Conservation (phyloP, 1,140 invertebrate genomes). For the Pseudomyrmex sp. region DNA sequence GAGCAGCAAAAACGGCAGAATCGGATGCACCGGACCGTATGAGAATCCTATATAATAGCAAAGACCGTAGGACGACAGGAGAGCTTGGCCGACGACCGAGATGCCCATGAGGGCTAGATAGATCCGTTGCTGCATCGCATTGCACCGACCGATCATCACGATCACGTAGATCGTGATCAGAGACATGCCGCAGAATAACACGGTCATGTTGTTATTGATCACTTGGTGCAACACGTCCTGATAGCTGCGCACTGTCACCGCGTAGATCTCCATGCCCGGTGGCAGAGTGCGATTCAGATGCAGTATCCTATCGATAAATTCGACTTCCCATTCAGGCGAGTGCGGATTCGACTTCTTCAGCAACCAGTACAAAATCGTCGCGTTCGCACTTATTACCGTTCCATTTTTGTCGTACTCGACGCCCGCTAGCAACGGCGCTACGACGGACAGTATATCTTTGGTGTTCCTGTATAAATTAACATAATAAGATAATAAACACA, state of each 20-base stretch:
- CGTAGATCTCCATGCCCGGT: constrained; percentile 80
- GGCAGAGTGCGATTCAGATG: constrained; percentile 77
- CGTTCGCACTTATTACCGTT: constrained; percentile 76
- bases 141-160: constrained; percentile 86
- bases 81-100: constrained; percentile 85
- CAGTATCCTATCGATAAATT: constrained; percentile 80
- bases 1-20: constrained; percentile 87
- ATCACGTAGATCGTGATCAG: constrained; percentile 86
- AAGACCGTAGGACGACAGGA: constrained; percentile 86
- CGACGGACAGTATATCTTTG: constrained; percentile 75
- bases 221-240: constrained; percentile 81
- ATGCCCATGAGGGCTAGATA: constrained; percentile 86
- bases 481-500: too few relatives aligned
- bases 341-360: constrained; percentile 78
- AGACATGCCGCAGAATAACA: constrained; percentile 85
- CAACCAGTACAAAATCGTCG: constrained; percentile 83
- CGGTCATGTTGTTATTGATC: constrained; percentile 84
- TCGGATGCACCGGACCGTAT: constrained; percentile 86
- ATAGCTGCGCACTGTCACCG: constrained; percentile 81
- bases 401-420: constrained; percentile 76
- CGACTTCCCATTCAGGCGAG: constrained; percentile 81
- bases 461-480: constrained; percentile 62
- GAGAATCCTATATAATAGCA: constrained; percentile 85
- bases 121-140: constrained; percentile 85
- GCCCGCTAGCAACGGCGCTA: constrained; percentile 76